Evolutionary conservation across 2,113 vertebrate species (phyloP).

Genomic region (Lophura nycthemera): DNA sequence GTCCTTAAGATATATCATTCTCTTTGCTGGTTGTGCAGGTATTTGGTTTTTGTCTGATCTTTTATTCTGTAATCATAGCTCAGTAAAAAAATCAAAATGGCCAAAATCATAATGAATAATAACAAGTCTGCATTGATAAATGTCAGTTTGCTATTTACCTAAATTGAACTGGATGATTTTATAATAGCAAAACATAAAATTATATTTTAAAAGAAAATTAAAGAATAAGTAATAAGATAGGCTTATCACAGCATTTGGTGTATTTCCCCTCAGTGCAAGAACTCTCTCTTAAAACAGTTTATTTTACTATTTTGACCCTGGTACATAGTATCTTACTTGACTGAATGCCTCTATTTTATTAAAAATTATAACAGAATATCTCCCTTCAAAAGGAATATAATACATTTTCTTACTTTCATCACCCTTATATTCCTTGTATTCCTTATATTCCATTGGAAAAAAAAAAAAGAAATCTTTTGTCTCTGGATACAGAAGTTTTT

Average conservation of each 20-base stretch:
- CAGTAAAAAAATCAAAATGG: background rate
- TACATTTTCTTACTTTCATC: background rate
- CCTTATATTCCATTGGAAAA: background rate
- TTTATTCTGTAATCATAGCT: background rate
- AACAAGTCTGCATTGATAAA: background rate
- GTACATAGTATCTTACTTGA: background rate
- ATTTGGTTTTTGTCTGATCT: background rate
- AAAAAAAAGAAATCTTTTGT: background rate
- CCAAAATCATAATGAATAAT: background rate
- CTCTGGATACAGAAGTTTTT: slow-evolving; percentile 19
- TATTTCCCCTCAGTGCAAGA: background rate
- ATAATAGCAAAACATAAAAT: background rate
- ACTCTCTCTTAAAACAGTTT: background rate
- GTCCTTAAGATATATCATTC: background rate
- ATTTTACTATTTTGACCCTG: background rate
- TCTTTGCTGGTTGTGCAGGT: background rate
- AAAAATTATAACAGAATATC: background rate
- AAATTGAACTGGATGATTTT: background rate
- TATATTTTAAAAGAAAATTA: background rate
- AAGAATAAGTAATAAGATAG: background rate
- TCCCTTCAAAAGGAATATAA: background rate
- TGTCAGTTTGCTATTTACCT: background rate
- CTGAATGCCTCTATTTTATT: background rate
- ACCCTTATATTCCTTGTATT: background rate
- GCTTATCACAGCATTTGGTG: background rate